Base-by-base conservation (phyloP, 2,797 vertebrate species). In the Enteromius thamalakanensis region DNA sequence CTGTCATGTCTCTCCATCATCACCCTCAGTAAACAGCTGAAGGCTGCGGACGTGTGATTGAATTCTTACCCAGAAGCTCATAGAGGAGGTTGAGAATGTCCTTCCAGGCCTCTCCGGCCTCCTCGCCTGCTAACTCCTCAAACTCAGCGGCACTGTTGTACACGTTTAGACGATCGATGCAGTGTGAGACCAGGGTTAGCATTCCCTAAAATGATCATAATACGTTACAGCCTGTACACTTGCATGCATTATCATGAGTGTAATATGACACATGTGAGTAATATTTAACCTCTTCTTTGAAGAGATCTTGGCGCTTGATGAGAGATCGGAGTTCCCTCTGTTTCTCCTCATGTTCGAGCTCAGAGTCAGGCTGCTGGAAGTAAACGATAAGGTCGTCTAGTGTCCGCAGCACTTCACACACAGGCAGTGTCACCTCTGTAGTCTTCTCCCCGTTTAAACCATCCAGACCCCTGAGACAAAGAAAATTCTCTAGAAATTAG, bases 251-350 rank as follows among this genome's bases (percentile, higher is more conserved):
- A 76, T 32, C 19, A 34, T 21, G 9, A 71, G 37, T 34, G 26
- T 34, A 19, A 51, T 12, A 53, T 37, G 29, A 3, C 3, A 49
- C 17, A 3, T 19, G 14, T 23, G 17, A 40, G 23, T 45, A 65
- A 6, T 32, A 2, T 1, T 82, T 40, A 21, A 99, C 98, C 96
- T 99, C 98, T 83, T 99, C 98, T 91, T 99, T 99, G 91, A 99
- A 99, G 86, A 99, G 96, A 89, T 99, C 98, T 91, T 99, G 98
- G 29, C 97, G 96, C 88, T 99, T 99, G 92, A 98, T 98, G 88
- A 99, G 96, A 0, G 98, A 99, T 21, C 97, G 97, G 67, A 99
- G 97, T 75, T 97, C 96, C 90, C 89, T 95, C 91, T 99, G 98
- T 84, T 98, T 99, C 91, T 98, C 96, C 91, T 99, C 98, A 0